These are phyloP conservation scores for Pituophis catenifer DNA, from an alignment of 2,113 vertebrate genomes.

Conservation along the genomic window DNA sequence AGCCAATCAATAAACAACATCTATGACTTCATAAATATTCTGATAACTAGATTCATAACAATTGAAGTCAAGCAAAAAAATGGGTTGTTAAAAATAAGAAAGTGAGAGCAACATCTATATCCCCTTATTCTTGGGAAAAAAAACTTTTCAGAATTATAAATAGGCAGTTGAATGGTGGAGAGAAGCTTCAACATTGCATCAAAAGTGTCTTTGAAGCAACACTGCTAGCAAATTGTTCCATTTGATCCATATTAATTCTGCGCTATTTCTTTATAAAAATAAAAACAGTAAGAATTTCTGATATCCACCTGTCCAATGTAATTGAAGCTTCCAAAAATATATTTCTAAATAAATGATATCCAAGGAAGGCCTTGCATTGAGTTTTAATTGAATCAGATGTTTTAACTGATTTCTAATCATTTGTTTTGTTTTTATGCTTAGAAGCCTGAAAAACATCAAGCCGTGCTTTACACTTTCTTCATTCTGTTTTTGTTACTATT, in stretches of 20 bases:
- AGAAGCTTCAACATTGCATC: conserved; percentile 4
- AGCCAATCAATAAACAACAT: conserved; percentile 58
- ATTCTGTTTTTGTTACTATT: neutral
- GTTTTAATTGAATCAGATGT: conserved; percentile 64
- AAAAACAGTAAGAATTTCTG: conserved; percentile 50
- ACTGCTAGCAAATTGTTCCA: conserved; percentile 38
- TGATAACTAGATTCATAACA: conserved; percentile 55
- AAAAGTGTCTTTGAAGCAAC: conserved; percentile 30
- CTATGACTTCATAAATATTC: conserved; percentile 46
- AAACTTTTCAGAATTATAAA: conserved; percentile 23
- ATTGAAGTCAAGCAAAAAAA: conserved; percentile 64
- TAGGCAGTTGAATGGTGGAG: neutral
- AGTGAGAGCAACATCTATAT: conserved; percentile 2
- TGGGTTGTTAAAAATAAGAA: conserved; percentile 42
- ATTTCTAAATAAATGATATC: conserved; percentile 53
- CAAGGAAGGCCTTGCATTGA: conserved; percentile 43
- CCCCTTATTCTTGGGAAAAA: conserved; percentile 31
- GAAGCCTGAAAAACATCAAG: conserved; percentile 49
- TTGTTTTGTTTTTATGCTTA: conserved; percentile 58
- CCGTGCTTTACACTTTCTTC: neutral
- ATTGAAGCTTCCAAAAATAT: conserved; percentile 23
- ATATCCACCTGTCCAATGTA: conserved; percentile 45
- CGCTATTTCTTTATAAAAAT: conserved; percentile 56
- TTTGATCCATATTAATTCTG: conserved; percentile 62
- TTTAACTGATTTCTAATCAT: conserved; percentile 62